Base-by-base conservation (phyloP, 92 coral and sea anemone genomes). In the Zoanthus sociatus region DNA sequence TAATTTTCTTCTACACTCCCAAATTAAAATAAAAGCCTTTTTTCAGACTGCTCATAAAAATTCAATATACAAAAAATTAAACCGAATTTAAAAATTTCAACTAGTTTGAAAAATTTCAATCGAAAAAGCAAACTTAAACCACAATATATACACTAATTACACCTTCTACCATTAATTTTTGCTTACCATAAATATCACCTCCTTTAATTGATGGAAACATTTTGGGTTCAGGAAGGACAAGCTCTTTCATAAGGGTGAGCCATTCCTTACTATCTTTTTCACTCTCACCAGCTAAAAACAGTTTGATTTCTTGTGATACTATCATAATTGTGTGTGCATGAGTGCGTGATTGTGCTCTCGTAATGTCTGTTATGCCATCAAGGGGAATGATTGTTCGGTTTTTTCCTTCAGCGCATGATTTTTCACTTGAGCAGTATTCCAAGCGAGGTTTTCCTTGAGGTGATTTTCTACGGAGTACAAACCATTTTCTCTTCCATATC, bases 401-500 rank as follows among this genome's bases (percentile, higher is more conserved):
- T 66, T 88, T 94, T n/a, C 95, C 95, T 55, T 95, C 95, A 2
- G 94, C 73, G 72, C 99, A 97, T 33, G 99, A 90, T 76, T 89
- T 89, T 76, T 97, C 99, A 88, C 95, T 93, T 37, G 92, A 94
- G 72, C 91, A 97, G 84, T 93, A 97, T 76, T 97, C 99, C 50
- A 97, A 89, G 66, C 99, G 92, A 47, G 99, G 78, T 73, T 90
- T 87, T 14, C 98, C 99, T 31, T 94, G 88, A 4, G 92, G 83
- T 20, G 99, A 95, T 83, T 88, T 95, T 42, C 99, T 90, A 58
- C 99, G 84, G 60, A 97, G 84, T 45, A 97, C 97, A 91, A 97
- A 97, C 97, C 97, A 97, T 76, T 97, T 97, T 84, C 95, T 92
- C 88, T 95, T 97, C 99, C 99, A 97, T 60, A 92, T 93, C 99